Percentiles rank a stretch among this genome's conserved stretches.
phyloP scores from a whole-genome alignment of 2,888 invertebrate genomes.

The Sphaerophoria taeniata region DNA sequence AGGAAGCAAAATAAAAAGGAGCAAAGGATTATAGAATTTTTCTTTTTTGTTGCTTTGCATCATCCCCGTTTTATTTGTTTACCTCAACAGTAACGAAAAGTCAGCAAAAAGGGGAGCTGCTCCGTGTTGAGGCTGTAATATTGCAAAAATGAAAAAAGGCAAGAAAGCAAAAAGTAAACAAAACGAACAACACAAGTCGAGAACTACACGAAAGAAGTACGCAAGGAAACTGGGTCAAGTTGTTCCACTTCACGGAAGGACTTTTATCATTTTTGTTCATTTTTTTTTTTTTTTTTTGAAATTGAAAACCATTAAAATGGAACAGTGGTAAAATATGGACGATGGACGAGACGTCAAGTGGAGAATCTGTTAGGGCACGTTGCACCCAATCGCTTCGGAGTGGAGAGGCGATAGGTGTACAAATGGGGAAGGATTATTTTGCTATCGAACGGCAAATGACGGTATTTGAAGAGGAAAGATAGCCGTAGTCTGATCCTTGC shows the following conservation, averaged over 20 bases:
- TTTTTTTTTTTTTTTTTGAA: conserved; percentile 68
- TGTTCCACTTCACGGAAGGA: conserved; percentile 73
- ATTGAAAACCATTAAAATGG: conserved; percentile 75
- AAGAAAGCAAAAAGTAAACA: conserved; percentile 25
- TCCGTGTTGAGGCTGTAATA: neutral
- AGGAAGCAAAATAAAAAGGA: conserved; percentile 17
- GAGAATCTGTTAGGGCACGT: conserved; percentile 25
- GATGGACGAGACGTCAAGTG: conserved; percentile 35
- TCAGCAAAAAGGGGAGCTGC: conserved; percentile 23
- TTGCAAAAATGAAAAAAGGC: conserved; percentile 21
- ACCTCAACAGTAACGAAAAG: conserved; percentile 59
- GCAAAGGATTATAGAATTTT: conserved; percentile 35
- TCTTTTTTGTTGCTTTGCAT: conserved; percentile 25
- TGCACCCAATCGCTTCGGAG: neutral
- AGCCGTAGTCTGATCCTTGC: conserved; percentile 6
- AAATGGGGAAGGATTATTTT: conserved; percentile 60
- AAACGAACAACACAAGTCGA: neutral
- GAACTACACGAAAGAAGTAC: conserved; percentile 13
- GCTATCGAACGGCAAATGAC: conserved; percentile 68
- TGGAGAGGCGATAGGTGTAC: conserved; percentile 11
- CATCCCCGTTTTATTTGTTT: conserved; percentile 31
- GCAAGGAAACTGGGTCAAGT: conserved; percentile 71
- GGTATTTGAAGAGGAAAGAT: conserved; percentile 67
- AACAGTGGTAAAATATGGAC: conserved; percentile 50
- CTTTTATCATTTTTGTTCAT: conserved; percentile 73